Conservation (phyloP, 2,888 invertebrate species). For the Hemicrepidius hirtus region DNA sequence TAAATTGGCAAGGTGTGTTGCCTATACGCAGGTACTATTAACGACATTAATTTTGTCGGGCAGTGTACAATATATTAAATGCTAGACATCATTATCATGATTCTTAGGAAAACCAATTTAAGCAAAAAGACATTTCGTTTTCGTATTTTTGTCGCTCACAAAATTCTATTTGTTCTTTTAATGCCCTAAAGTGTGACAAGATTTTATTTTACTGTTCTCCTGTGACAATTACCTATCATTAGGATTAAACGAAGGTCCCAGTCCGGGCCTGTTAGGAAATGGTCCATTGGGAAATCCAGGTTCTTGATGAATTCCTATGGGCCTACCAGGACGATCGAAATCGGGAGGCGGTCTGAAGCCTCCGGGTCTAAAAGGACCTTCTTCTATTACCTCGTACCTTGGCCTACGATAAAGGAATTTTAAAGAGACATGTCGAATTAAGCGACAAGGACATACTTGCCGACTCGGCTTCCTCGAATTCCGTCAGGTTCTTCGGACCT, state of each 20-base stretch:
- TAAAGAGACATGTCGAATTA: constrained; percentile 36
- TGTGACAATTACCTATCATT: constrained; percentile 51
- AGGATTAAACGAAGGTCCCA: constrained; percentile 42
- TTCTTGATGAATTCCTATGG: constrained; percentile 54
- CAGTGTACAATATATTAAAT: no score
- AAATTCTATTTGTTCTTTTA: not conserved
- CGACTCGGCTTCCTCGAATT: not conserved
- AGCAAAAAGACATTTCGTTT: no score
- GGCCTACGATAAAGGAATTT: constrained; percentile 52
- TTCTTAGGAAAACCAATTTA: no score
- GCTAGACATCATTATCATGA: no score
- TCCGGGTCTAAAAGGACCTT: constrained; percentile 30
- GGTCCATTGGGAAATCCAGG: constrained; percentile 46
- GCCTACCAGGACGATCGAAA: constrained; percentile 47
- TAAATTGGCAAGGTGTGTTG: no score
- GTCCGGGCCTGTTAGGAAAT: constrained; percentile 50
- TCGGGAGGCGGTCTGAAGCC: constrained; percentile 41
- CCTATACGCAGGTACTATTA: no score
- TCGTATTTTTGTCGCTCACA: no score
- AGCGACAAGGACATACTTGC: constrained; percentile 37
- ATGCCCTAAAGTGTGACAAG: not conserved
- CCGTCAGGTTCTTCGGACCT: constrained; percentile 42
- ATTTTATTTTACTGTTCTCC: not conserved
- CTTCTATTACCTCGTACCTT: constrained; percentile 64
- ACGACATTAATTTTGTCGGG: no score